These are phyloP conservation scores for Porites australiensis DNA, from an alignment of 64 coral and sea anemone species.

Conservation along the genomic window DNA sequence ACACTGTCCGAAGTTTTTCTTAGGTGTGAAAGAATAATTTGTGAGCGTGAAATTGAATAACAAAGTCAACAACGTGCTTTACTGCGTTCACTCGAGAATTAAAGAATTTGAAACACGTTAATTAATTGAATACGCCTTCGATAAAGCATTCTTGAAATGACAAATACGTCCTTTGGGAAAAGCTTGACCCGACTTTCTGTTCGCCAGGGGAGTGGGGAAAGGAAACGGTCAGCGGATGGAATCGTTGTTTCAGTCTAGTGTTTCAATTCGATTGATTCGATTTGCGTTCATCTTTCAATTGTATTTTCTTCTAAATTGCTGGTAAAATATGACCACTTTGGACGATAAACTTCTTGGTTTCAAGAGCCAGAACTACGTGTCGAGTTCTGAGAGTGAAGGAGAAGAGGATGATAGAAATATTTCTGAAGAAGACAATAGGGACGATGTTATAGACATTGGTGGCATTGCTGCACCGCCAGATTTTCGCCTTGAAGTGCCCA, in stretches of 20 bases:
- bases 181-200: not conserved
- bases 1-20: not conserved
- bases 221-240: not conserved
- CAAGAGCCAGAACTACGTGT: conserved; percentile 93
- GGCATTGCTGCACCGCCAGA: conserved; percentile 27
- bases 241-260: not conserved
- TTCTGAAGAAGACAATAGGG: conserved; percentile 11
- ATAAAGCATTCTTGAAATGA: not conserved
- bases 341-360: conserved; percentile 93
- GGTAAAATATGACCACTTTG: conserved; percentile 66
- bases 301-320: not conserved
- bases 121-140: not conserved
- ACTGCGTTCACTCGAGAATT: not conserved
- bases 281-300: not conserved
- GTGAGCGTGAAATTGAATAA: not conserved
- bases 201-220: not conserved
- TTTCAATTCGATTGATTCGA: not conserved
- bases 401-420: conserved; percentile 64
- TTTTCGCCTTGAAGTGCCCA: conserved; percentile 69
- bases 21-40: not conserved
- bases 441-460: not conserved
- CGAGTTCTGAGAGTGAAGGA: conserved; percentile 96
- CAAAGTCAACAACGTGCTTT: not conserved
- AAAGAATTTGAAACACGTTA: conserved; percentile 17
- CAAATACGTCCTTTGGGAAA: not conserved